A percentile compares a stretch with the other conserved stretches of the same genome.
phyloP scores from a whole-genome alignment of 2,888 invertebrate species.

The Drosophila trichaetosa region DNA sequence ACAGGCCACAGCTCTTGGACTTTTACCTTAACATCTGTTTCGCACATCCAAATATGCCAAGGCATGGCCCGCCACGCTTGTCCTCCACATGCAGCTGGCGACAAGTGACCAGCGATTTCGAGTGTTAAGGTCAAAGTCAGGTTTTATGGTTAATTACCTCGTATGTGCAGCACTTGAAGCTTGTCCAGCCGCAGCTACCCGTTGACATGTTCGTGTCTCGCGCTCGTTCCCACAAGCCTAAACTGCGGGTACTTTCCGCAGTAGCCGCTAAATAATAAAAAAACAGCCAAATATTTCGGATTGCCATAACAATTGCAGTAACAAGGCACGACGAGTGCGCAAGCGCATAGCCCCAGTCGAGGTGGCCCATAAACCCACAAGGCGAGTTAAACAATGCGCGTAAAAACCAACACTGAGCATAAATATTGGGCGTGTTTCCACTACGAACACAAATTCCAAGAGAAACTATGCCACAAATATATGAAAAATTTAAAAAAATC shows the following conservation, averaged over 20 bases:
- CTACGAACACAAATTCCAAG: neutral
- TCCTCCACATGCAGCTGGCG: constrained; percentile 40
- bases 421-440: constrained; percentile 12
- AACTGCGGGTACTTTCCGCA: constrained; percentile 22
- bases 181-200: constrained; percentile 31
- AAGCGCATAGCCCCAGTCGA: constrained; percentile 37
- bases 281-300: constrained; percentile 16
- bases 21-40: constrained; percentile 48
- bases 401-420: constrained; percentile 17
- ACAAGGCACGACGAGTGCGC: constrained; percentile 34
- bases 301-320: constrained; percentile 36
- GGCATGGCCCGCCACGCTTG: constrained; percentile 37
- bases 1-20: constrained; percentile 21
- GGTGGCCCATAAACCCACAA: constrained; percentile 54
- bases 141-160: constrained; percentile 75
- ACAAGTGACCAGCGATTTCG: constrained; percentile 45
- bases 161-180: constrained; percentile 30
- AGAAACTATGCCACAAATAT: neutral
- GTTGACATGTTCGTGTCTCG: constrained; percentile 48
- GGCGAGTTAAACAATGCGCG: constrained; percentile 39
- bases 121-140: constrained; percentile 82
- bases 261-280: constrained; percentile 18
- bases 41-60: constrained; percentile 63
- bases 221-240: constrained; percentile 58
- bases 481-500: neutral